Evolutionary conservation across 1,140 invertebrate species (phyloP).

Genomic region (Harlomillsia oculata): DNA sequence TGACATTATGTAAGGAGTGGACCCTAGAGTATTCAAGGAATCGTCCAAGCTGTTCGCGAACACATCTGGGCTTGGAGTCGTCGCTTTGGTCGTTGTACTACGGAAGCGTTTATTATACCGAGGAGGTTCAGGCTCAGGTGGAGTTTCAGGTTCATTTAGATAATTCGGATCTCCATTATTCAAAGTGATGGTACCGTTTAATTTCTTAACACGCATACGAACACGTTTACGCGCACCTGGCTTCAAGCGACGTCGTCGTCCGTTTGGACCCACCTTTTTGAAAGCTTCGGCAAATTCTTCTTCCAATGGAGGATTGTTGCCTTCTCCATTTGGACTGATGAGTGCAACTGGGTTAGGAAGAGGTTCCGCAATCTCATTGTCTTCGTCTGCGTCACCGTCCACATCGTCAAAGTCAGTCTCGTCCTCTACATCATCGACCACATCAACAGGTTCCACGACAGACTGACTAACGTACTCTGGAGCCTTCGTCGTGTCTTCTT

Average conservation of each 20-base stretch:
- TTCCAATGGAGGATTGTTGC: constrained; percentile 15
- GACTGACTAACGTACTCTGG: neutral
- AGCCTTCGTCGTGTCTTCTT: neutral
- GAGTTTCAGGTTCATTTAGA: neutral
- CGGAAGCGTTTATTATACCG: constrained; percentile 5
- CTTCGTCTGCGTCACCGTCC: constrained; percentile 5
- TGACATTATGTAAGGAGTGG: neutral
- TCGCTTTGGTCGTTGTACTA: constrained; percentile 13
- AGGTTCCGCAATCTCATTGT: constrained; percentile 13
- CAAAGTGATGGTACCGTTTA: constrained; percentile 5
- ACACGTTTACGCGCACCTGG: constrained; percentile 4
- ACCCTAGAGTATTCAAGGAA: too few species aligned
- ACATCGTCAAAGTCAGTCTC: neutral
- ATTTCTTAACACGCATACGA: constrained; percentile 17
- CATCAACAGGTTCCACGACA: neutral
- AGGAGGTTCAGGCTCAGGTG: neutral
- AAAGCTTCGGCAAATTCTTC: constrained; percentile 33
- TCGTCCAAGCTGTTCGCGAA: neutral
- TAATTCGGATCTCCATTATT: neutral
- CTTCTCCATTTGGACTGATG: constrained; percentile 11
- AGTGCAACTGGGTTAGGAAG: constrained; percentile 30
- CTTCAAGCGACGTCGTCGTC: constrained; percentile 1
- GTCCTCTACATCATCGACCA: neutral
- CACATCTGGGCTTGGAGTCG: neutral
- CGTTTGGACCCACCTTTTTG: constrained; percentile 15